Percentiles rank a stretch among this genome's conserved stretches.
Evolutionary conservation across 2,888 invertebrate species (phyloP).

Genomic region (Harpalus rubripes): DNA sequence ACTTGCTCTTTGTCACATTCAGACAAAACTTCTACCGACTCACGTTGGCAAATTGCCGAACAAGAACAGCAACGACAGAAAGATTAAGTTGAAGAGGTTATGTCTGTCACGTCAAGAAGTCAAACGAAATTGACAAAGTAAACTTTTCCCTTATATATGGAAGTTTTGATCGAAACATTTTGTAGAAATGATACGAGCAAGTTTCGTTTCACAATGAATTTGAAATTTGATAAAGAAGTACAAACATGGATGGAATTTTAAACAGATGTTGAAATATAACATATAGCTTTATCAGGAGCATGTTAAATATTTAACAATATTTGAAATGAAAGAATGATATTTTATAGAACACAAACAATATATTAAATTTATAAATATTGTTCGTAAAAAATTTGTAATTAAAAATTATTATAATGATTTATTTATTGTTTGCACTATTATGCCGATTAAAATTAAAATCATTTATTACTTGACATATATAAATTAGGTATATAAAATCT

Average conservation of each 20-base stretch:
- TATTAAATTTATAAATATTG: too few species aligned
- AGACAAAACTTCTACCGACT: slow-evolving; percentile 22
- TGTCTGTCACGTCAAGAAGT: slow-evolving; percentile 36
- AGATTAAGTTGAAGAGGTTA: slow-evolving; percentile 45
- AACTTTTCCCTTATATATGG: slow-evolving; percentile 33
- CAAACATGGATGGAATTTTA: slow-evolving; percentile 14
- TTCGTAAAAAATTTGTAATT: too few species aligned
- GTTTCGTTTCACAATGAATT: not conserved
- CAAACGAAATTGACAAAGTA: slow-evolving; percentile 27
- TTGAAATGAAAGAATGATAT: too few species aligned
- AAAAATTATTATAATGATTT: too few species aligned
- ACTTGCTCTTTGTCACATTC: not conserved
- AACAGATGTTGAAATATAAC: not conserved
- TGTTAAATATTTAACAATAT: too few species aligned
- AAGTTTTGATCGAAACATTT: slow-evolving; percentile 12
- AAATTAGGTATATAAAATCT: too few species aligned
- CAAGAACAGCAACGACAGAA: slow-evolving; percentile 3
- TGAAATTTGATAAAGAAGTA: not conserved
- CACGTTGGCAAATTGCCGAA: slow-evolving; percentile 32
- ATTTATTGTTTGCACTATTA: too few species aligned
- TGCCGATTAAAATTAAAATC: too few species aligned
- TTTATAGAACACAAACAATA: too few species aligned
- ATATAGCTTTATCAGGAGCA: not conserved
- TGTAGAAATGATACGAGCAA: slow-evolving; percentile 10
- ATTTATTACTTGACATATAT: too few species aligned